These are phyloP conservation scores for Tinamus major DNA, from an alignment of 2,797 vertebrate species.

Conservation along the genomic window DNA sequence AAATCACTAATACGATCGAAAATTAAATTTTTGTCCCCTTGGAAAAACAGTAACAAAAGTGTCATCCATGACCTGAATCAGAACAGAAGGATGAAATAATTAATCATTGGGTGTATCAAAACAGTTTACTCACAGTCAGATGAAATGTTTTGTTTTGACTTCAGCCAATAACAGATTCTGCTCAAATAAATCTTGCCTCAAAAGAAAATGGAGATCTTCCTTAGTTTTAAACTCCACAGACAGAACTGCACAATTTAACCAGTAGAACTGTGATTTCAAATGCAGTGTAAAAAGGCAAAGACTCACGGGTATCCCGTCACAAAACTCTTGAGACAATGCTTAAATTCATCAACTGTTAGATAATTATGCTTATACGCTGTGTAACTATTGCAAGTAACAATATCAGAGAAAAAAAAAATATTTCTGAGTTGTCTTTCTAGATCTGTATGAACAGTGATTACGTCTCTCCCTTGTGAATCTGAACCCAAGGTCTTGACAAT, in stretches of 20 bases:
- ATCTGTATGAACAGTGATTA: neutral
- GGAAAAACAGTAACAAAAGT: neutral
- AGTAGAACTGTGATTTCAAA: neutral
- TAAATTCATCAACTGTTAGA: neutral
- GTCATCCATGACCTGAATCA: neutral
- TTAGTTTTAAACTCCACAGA: neutral
- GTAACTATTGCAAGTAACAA: neutral
- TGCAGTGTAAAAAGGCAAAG: neutral
- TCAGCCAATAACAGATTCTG: neutral
- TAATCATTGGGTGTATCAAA: neutral
- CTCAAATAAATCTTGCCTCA: neutral
- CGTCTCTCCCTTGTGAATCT: neutral
- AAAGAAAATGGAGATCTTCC: neutral
- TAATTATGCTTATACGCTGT: neutral
- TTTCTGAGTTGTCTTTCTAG: neutral
- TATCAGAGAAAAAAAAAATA: neutral
- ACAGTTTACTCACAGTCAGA: neutral
- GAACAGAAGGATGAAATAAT: fast-evolving
- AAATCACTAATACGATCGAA: neutral
- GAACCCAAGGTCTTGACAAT: neutral
- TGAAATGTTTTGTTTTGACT: neutral
- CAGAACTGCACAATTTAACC: neutral
- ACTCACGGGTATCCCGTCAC: neutral
- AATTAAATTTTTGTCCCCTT: neutral
- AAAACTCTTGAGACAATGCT: neutral